phyloP scores from a whole-genome alignment of 2,797 vertebrate genomes.

The Sebastolobus altivelis region DNA sequence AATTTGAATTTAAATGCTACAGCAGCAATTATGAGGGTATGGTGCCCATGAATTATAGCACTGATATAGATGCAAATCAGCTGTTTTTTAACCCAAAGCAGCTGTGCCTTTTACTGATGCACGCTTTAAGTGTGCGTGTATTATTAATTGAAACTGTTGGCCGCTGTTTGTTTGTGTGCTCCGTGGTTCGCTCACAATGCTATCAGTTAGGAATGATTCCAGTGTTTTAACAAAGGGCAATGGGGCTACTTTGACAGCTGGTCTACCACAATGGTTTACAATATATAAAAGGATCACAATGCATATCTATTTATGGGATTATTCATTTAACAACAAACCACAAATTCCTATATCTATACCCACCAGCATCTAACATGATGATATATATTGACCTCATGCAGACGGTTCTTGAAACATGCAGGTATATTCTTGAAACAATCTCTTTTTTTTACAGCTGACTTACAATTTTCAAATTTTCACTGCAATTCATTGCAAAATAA shows the following conservation, averaged over 20 bases:
- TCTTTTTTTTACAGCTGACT: neutral
- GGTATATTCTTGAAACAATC: too few species aligned
- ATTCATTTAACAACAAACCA: neutral
- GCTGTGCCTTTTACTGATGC: slow-evolving; percentile 40
- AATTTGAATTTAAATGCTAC: slow-evolving; percentile 24
- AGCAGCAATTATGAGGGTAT: slow-evolving; percentile 35
- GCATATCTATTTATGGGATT: neutral
- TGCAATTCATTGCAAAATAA: neutral
- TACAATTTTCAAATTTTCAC: neutral
- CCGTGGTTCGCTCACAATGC: slow-evolving; percentile 5
- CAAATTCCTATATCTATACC: neutral
- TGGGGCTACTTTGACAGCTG: slow-evolving; percentile 33
- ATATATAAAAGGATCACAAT: slow-evolving; percentile 30
- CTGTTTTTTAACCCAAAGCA: slow-evolving; percentile 42
- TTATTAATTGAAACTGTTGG: slow-evolving; percentile 39
- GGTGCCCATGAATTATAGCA: slow-evolving; percentile 27
- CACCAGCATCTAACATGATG: neutral
- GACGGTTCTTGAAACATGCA: neutral
- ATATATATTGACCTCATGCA: neutral
- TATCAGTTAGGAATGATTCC: slow-evolving; percentile 28
- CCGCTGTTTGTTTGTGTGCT: slow-evolving; percentile 34
- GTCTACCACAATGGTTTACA: slow-evolving; percentile 26
- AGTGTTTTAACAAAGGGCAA: slow-evolving; percentile 34
- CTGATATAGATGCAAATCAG: slow-evolving; percentile 47
- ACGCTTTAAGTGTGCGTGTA: slow-evolving; percentile 11